A percentile compares a stretch with the other conserved stretches of the same genome.
phyloP scores from a whole-genome alignment of 1,140 invertebrate species.

The Drosophila persimilis region DNA sequence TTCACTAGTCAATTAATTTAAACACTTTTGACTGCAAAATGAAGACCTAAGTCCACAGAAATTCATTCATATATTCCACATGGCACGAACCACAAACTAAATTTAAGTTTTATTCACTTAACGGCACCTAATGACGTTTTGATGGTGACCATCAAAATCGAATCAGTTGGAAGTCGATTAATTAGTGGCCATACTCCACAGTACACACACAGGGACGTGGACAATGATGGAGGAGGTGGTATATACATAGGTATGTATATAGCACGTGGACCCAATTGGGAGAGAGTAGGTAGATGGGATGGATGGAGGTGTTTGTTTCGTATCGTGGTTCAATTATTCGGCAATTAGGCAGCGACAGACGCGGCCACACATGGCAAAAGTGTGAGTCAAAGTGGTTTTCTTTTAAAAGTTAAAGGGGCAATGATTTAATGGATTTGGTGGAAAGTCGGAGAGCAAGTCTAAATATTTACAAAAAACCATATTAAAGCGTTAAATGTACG shows the following conservation, averaged over 20 bases:
- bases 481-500: slow-evolving; percentile 77
- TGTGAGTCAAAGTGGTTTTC: slow-evolving; percentile 15
- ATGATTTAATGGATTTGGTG: neutral
- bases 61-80: slow-evolving; percentile 25
- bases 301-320: slow-evolving; percentile 16
- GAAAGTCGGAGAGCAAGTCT: slow-evolving; percentile 30
- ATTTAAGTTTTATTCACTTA: slow-evolving; percentile 72
- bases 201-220: neutral
- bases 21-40: slow-evolving; percentile 30
- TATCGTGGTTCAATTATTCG: slow-evolving; percentile 62
- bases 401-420: slow-evolving; percentile 2
- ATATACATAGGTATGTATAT: slow-evolving; percentile 18
- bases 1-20: slow-evolving; percentile 46
- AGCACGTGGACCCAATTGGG: slow-evolving; percentile 62
- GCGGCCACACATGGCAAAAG: slow-evolving; percentile 32
- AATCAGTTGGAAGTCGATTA: slow-evolving; percentile 80
- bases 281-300: slow-evolving; percentile 25
- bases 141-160: slow-evolving; percentile 75
- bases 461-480: slow-evolving; percentile 69
- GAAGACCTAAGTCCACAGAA: slow-evolving; percentile 18
- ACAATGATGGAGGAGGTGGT: slow-evolving; percentile 29
- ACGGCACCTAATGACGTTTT: slow-evolving; percentile 69
- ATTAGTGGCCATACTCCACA: slow-evolving; percentile 49
- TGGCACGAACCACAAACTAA: slow-evolving; percentile 31
- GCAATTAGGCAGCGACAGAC: slow-evolving; percentile 62